Percentiles rank a stretch among this genome's conserved stretches.
These are phyloP conservation scores for Corythaeola cristata DNA, from an alignment of 2,113 vertebrate species.

Conservation along the genomic window DNA sequence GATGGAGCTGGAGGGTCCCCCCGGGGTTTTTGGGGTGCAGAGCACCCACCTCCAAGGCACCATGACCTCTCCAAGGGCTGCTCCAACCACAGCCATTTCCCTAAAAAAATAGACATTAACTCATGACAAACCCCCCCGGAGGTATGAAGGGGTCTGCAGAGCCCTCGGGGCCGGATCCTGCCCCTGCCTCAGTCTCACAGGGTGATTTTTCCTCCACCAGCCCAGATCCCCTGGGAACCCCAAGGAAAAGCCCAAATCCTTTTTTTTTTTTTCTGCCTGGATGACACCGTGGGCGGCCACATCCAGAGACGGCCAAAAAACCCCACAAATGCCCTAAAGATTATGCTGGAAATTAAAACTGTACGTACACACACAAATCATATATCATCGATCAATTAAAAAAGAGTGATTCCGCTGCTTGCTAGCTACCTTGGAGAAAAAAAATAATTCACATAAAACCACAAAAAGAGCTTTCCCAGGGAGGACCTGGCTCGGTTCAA, in stretches of 20 bases:
- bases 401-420: neutral
- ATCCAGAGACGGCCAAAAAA: neutral
- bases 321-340: neutral
- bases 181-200: rapidly evolving
- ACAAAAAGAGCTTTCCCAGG: neutral
- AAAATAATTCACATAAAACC: neutral
- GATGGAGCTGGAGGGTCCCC: neutral
- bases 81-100: rapidly evolving
- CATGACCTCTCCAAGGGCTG: neutral
- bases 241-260: neutral
- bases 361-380: neutral
- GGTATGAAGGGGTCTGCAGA: neutral
- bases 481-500: neutral
- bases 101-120: neutral
- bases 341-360: neutral
- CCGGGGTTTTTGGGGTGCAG: neutral
- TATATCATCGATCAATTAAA: neutral
- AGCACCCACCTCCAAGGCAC: neutral
- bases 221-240: neutral
- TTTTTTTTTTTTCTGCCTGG: neutral
- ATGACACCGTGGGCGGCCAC: rapidly evolving
- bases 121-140: neutral
- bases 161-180: neutral
- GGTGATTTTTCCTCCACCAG: neutral
- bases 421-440: neutral